Conservation (phyloP, 1,140 invertebrate genomes). For the Phthorimaea operculella region DNA sequence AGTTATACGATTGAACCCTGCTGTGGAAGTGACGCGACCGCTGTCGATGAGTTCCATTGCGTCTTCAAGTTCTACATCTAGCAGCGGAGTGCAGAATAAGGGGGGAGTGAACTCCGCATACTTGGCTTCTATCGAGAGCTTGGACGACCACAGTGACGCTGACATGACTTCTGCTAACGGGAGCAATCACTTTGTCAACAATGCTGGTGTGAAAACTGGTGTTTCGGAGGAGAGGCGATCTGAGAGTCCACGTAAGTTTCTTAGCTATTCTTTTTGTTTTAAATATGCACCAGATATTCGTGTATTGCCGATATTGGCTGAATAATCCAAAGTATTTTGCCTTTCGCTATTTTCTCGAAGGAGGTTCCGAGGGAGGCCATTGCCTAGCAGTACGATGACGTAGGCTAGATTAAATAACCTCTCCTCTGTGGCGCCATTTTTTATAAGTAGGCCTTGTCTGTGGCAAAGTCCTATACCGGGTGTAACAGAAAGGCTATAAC, state of each 20-base stretch:
- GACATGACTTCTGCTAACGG: slow-evolving; percentile 69
- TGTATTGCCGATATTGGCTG: no score
- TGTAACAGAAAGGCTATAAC: no score
- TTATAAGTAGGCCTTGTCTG: no score
- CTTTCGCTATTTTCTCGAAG: no score
- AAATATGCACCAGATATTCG: no score
- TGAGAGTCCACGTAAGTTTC: slow-evolving; percentile 42
- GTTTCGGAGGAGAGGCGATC: slow-evolving; percentile 54
- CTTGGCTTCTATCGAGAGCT: slow-evolving; percentile 81
- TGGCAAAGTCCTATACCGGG: no score
- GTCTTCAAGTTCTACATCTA: slow-evolving; percentile 80
- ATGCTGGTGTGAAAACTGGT: slow-evolving; percentile 60
- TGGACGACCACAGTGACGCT: slow-evolving; percentile 75
- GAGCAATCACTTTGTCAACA: slow-evolving; percentile 70
- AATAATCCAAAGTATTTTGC: no score
- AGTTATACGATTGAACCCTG: slow-evolving; percentile 40
- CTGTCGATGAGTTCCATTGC: slow-evolving; percentile 85
- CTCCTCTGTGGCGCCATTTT: no score
- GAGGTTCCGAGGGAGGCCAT: no score
- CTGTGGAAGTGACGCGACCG: slow-evolving; percentile 69
- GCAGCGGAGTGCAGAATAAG: slow-evolving; percentile 69
- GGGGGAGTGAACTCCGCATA: slow-evolving; percentile 73
- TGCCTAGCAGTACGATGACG: no score
- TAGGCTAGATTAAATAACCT: no score
- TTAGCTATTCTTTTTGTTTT: slow-evolving; percentile 12